These are phyloP conservation scores for Allygus modestus DNA, from an alignment of 2,888 invertebrate species.

Conservation along the genomic window DNA sequence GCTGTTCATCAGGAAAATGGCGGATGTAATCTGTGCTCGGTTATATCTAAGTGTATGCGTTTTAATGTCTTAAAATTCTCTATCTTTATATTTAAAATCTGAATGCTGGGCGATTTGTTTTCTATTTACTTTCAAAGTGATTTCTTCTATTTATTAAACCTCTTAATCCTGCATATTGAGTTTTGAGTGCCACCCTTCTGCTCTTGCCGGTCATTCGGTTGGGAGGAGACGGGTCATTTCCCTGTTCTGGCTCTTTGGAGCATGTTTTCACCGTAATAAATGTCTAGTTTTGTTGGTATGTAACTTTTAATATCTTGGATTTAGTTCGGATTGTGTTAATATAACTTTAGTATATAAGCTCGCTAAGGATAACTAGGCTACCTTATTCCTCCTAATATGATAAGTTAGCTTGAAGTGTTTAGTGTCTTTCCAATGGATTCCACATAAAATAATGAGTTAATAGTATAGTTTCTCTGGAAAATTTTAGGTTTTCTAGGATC, in stretches of 20 bases:
- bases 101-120: neutral
- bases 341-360: no score
- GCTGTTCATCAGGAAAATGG: conserved; percentile 18
- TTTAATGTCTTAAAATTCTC: neutral
- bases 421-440: no score
- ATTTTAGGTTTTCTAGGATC: no score
- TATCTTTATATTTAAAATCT: neutral
- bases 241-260: neutral
- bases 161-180: neutral
- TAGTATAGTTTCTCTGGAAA: no score
- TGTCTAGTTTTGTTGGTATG: neutral
- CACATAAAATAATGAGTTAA: no score
- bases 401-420: no score
- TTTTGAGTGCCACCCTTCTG: conserved; percentile 9
- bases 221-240: conserved; percentile 36
- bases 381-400: no score
- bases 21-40: conserved; percentile 3
- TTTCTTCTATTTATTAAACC: neutral
- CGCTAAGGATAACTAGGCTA: no score
- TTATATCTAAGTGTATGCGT: neutral
- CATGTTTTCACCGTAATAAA: neutral
- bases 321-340: no score
- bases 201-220: conserved; percentile 42
- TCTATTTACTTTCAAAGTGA: neutral
- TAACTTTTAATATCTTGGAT: neutral